Evolutionary conservation across 2,113 vertebrate genomes (phyloP).

Genomic region (Salvelinus sp.): DNA sequence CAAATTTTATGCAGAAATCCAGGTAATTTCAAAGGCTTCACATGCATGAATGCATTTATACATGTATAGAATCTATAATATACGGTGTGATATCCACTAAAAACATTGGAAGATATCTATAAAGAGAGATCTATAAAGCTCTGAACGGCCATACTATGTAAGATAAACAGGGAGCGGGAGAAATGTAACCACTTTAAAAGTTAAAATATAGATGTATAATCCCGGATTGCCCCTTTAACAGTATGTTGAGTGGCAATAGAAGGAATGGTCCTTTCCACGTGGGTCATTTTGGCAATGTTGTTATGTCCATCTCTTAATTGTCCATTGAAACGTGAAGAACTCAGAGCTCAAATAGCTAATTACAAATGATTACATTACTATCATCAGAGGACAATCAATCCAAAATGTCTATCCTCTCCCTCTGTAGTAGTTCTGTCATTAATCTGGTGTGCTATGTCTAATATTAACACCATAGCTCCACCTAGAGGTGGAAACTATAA

Average conservation of each 20-base stretch:
- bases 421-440: background rate
- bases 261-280: too few species aligned
- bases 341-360: background rate
- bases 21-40: too few species aligned
- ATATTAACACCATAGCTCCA: conserved; percentile 17
- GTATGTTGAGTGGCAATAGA: too few species aligned
- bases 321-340: background rate
- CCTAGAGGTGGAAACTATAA: conserved; percentile 10
- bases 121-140: background rate
- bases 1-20: too few species aligned
- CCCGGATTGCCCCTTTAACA: background rate
- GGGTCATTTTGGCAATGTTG: background rate
- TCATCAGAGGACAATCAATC: background rate
- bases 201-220: background rate
- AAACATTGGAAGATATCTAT: conserved; percentile 3
- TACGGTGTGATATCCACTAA: conserved; percentile 1
- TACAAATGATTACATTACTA: background rate
- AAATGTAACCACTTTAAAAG: background rate
- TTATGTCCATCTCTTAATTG: background rate
- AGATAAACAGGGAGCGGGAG: background rate
- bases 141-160: background rate
- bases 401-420: too few species aligned
- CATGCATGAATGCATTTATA: conserved; percentile 16
- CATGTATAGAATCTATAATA: conserved; percentile 33
- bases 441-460: background rate